phyloP scores from a whole-genome alignment of 2,797 vertebrate species.

The Sebastes kiyomatsui region DNA sequence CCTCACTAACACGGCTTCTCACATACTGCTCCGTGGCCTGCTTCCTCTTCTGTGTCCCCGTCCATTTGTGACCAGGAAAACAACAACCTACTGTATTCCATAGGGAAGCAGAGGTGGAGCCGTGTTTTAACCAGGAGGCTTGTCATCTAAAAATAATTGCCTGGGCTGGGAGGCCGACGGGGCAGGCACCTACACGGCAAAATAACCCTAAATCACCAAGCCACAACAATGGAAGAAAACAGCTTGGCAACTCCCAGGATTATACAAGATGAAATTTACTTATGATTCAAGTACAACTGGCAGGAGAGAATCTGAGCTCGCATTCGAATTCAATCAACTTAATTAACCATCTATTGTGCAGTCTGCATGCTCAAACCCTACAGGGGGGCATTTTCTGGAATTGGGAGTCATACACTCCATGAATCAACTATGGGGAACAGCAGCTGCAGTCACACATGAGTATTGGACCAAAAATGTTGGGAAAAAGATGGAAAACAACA shows the following conservation, averaged over 20 bases:
- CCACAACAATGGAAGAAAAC: slow-evolving; percentile 17
- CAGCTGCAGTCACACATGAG: slow-evolving; percentile 47
- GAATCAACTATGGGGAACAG: slow-evolving; percentile 45
- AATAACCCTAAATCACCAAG: slow-evolving; percentile 20
- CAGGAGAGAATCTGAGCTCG: neutral
- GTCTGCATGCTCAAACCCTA: neutral
- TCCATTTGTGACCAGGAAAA: slow-evolving; percentile 62
- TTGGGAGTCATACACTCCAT: slow-evolving; percentile 29
- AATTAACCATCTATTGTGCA: neutral
- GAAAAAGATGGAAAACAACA: slow-evolving; percentile 9
- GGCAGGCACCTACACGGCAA: slow-evolving; percentile 7
- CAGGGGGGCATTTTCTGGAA: slow-evolving; percentile 31
- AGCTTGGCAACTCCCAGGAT: neutral
- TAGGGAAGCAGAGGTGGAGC: slow-evolving; percentile 37
- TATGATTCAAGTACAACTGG: neutral
- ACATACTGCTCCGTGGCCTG: slow-evolving; percentile 14
- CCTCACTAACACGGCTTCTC: neutral
- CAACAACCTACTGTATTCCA: slow-evolving; percentile 57
- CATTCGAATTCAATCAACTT: neutral
- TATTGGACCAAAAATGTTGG: slow-evolving; percentile 9
- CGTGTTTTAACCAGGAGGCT: slow-evolving; percentile 19
- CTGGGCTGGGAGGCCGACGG: neutral
- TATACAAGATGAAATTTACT: neutral
- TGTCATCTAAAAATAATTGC: slow-evolving; percentile 56
- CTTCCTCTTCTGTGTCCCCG: slow-evolving; percentile 56